Evolutionary conservation across 92 coral and sea anemone species (phyloP).

Genomic region (Desmophyllum pertusum): DNA sequence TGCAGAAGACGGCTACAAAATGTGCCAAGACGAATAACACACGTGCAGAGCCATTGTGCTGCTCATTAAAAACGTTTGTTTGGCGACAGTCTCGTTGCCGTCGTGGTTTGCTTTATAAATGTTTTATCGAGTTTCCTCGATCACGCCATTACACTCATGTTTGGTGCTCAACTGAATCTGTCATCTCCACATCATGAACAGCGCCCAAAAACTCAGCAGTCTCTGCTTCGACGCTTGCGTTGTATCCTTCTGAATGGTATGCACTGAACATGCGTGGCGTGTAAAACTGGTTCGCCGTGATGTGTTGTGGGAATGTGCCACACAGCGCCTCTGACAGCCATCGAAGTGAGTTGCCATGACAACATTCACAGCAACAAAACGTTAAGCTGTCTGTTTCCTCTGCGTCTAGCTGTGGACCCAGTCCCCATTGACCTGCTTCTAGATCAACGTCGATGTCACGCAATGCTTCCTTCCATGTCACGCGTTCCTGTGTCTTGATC

Average conservation of each 20-base stretch:
- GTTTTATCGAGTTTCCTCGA: too few relatives aligned
- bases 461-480: constrained; percentile 50
- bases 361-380: constrained; percentile 70
- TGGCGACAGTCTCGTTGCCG: background rate
- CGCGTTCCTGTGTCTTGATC: constrained; percentile 5
- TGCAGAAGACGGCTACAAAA: too few relatives aligned
- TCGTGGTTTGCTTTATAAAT: too few relatives aligned
- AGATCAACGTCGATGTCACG: constrained; percentile 58
- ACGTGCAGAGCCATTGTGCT: too few relatives aligned
- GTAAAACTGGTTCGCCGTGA: constrained; percentile 67
- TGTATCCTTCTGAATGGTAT: constrained; percentile 68
- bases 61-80: background rate
- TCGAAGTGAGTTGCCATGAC: constrained; percentile 35
- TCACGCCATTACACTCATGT: background rate
- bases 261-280: constrained; percentile 68
- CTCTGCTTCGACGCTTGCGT: constrained; percentile 60
- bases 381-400: constrained; percentile 57
- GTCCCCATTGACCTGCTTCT: constrained; percentile 61
- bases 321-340: constrained; percentile 49
- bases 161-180: background rate
- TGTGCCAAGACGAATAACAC: too few relatives aligned
- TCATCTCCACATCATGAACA: constrained; percentile 18
- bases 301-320: constrained; percentile 68
- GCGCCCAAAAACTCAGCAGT: constrained; percentile 63
- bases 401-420: constrained; percentile 55